These are phyloP conservation scores for Ophion ventricosus DNA, from an alignment of 2,888 invertebrate species.

Conservation along the genomic window DNA sequence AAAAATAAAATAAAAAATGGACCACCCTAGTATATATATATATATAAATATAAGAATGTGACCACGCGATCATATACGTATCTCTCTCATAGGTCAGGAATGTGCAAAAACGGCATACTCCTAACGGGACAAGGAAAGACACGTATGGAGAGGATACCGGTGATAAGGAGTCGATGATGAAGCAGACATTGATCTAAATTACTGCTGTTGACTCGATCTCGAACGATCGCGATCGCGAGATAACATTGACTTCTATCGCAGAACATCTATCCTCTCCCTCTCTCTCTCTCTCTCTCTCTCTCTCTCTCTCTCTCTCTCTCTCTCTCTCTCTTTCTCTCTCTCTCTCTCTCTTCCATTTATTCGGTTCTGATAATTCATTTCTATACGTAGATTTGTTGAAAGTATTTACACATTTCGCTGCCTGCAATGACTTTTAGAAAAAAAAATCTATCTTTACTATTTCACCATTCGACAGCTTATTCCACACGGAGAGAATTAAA, in stretches of 20 bases:
- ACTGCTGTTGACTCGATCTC: slow-evolving; percentile 23
- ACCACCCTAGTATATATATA: background rate
- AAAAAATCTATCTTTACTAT: no score
- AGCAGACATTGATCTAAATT: slow-evolving; percentile 68
- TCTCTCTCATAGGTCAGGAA: slow-evolving; percentile 60
- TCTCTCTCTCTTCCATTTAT: no score
- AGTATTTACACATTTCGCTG: no score
- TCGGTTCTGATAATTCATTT: no score
- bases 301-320: no score
- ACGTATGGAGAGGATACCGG: background rate
- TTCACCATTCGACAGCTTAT: no score
- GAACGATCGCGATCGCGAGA: slow-evolving; percentile 49
- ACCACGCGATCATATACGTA: slow-evolving; percentile 16
- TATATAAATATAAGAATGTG: background rate
- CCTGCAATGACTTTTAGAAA: no score
- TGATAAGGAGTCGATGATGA: background rate
- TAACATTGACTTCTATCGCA: slow-evolving; percentile 40
- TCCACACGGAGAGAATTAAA: no score
- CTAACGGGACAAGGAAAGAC: background rate
- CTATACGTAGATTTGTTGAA: no score
- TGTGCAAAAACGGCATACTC: slow-evolving; percentile 19
- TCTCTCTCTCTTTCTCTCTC: no score
- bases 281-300: background rate
- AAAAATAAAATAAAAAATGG: no score
- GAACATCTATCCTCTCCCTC: slow-evolving; percentile 9